Evolutionary conservation across 1,140 invertebrate genomes (phyloP), one percentile per base, ranked within the genome.

Genomic region (Drosophila cardini): DNA sequence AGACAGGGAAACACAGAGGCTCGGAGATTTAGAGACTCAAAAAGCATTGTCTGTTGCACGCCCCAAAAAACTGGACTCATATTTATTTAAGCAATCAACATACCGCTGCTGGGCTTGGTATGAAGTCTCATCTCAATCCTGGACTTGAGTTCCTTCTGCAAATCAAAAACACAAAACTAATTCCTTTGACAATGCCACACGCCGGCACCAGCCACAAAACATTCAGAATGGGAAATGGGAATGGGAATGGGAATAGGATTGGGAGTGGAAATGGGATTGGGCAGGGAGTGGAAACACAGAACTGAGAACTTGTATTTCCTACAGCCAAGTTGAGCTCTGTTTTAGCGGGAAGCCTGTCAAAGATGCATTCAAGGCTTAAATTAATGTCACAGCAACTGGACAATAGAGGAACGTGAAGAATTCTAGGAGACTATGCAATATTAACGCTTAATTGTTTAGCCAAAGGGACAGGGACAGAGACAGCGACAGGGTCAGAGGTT

Each of bases 311-410:
- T 46, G 64, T 43, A 45, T 53, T 67, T 71, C 43, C 34, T 50
- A 42, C 43, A 30, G 38, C 56, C n/a, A 34, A 48, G 46, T 32
- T 61, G 21, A 61, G 68, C 3, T 30, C 40, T 38, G 42, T 13
- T 55, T 43, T 26, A 38, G 57, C 46, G 75, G 72, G 84, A 75
- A 69, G 74, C 65, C 78, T 84, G 84, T 89, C 84, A 90, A 89
- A 89, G 84, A 89, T 89, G 84, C 84, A 89, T 89, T 89, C 84
- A 89, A 89, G 84, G 85, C 89, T 89, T 89, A 89, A 89, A 89
- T 89, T 90, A 89, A 89, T 89, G 84, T 90, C 84, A 89, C 70
- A 90, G 85, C 80, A 86, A 90, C 70, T 80, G 84, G 84, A 87
- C 84, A 87, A 89, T 89, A 53, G 76, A 40, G 13, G 32, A 13